Evolutionary conservation across 2,888 invertebrate species (phyloP), one percentile per base, ranked within the genome.

Genomic region (Brachycybe producta): DNA sequence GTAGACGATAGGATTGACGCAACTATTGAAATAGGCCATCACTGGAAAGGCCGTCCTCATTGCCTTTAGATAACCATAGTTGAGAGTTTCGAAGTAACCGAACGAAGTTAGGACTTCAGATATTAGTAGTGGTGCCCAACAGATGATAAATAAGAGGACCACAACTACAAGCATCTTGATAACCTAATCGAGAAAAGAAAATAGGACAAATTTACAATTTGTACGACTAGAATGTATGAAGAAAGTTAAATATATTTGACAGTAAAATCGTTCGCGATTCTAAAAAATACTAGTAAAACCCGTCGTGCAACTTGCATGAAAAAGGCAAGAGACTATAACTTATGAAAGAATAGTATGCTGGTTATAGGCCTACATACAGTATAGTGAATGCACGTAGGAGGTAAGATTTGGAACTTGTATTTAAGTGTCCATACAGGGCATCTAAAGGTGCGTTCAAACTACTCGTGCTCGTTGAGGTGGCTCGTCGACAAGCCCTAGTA

Each of bases 101-200:
- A 76, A 79, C 1, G 79, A 73, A 2, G 75, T 77, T 19, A 82
- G 70, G 2, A 80, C 70, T 60, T 80, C 78, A 62, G 78, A 77
- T 45, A 78, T 70, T 36, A 79, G 67, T 56, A 77, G 65, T 1
- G 82, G 82, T 28, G 74, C 73, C 81, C 80, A 82, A 62, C 81
- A 81, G 40, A 80, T 62, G 19, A 75, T 73, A 64, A 80, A 82
- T 28, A 81, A 67, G 1, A 78, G 69, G 35, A 82, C 78, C 17
- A 82, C 78, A 1, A 77, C 76, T 1, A 80, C 76, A 57, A 82
- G 66, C 81, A 82, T 82, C 64, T 77, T 79, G 57, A 81, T 76
- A n/a, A 81, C 80, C 77, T 81, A 68, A 40, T 66, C 54, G 42
- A 21, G 44, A 44, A 54, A 41, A 40, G 50, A 32, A 51, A 17